Evolutionary conservation across 2,797 vertebrate genomes (phyloP), one percentile per base, ranked within the genome.

Genomic region (Pantherophis vulpinus): DNA sequence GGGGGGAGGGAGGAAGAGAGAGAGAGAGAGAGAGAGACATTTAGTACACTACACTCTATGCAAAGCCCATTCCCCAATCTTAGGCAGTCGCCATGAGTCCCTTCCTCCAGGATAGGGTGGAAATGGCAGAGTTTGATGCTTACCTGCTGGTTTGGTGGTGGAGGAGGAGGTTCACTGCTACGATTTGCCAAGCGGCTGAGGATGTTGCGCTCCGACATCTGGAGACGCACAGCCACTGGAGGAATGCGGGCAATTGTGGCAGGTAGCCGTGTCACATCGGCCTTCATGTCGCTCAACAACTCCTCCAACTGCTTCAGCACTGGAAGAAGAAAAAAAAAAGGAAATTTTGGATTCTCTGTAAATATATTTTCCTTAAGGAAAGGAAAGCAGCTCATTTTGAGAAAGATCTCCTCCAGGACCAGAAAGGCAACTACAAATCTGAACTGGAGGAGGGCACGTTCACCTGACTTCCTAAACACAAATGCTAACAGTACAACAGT

Each of bases 281-380:
- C 99, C 97, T 99, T 99, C 99, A 99, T 99, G 97, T 99, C 99
- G 93, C 99, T 99, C 95, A 99, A 97, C 91, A 99, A 97, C 96
- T 99, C 99, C 97, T 99, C 99, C n/a, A 99, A 97, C 97, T 99
- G 99, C 98, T 99, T 99, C 96, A 99, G 98, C 96, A 99, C 99
- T 99, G 96, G 87, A 96, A 88, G 90, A 96, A 51, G 5, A 88
- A 90, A 94, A 92, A 96, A 90, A 94, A 92, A 96, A 89, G 88
- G 91, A 91, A 37, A 93, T 89, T 93, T 51, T 66, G 66, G 93
- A 25, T 70, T 89, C 59, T 91, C 87, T 89, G 90, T 66, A 51
- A 83, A 63, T 89, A 55, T 86, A 54, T 89, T 16, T 87, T 70
- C 79, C 93, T 96, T 88, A 23, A 92, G 94, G 6, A 29, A 60